A percentile compares a stretch with the other conserved stretches of the same genome.
phyloP scores from a whole-genome alignment of 2,113 vertebrate species.

The Entelurus aequoreus region DNA sequence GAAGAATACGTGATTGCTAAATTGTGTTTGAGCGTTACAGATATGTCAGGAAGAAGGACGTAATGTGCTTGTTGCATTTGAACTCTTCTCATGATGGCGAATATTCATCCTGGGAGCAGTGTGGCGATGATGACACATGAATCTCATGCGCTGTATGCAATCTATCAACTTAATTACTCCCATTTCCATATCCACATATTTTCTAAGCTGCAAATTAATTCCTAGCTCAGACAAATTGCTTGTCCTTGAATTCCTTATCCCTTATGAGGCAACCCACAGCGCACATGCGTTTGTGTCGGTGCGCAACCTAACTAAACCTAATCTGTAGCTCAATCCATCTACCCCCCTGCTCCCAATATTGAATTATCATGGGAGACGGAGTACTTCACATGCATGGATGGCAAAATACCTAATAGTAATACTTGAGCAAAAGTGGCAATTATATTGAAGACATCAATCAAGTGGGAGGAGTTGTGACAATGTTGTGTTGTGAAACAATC shows the following conservation, averaged over 20 bases:
- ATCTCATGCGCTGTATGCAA: constrained; percentile 53
- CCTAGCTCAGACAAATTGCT: constrained; percentile 62
- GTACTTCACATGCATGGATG: constrained; percentile 28
- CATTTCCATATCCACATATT: constrained; percentile 62
- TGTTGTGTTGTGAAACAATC: constrained; percentile 7
- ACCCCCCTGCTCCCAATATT: constrained; percentile 24
- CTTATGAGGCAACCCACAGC: constrained; percentile 22
- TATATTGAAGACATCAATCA: constrained; percentile 52
- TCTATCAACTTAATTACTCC: constrained; percentile 75
- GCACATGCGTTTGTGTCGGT: constrained; percentile 23
- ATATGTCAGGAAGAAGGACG: background rate
- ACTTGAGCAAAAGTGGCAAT: constrained; percentile 23
- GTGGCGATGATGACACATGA: constrained; percentile 42
- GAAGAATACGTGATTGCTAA: background rate
- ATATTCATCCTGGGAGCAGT: constrained; percentile 41
- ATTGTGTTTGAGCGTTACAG: background rate
- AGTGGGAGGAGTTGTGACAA: background rate
- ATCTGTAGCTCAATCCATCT: constrained; percentile 47
- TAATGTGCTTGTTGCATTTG: constrained; percentile 23
- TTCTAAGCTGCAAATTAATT: constrained; percentile 68
- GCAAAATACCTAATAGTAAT: constrained; percentile 48
- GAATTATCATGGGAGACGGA: constrained; percentile 43
- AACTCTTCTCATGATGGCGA: constrained; percentile 36
- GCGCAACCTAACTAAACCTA: constrained; percentile 29
- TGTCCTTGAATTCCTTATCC: constrained; percentile 62